Percentiles rank a stretch among this genome's conserved stretches.
Evolutionary conservation across 92 coral and sea anemone genomes (phyloP).

Genomic region (Desmophyllum pertusum): DNA sequence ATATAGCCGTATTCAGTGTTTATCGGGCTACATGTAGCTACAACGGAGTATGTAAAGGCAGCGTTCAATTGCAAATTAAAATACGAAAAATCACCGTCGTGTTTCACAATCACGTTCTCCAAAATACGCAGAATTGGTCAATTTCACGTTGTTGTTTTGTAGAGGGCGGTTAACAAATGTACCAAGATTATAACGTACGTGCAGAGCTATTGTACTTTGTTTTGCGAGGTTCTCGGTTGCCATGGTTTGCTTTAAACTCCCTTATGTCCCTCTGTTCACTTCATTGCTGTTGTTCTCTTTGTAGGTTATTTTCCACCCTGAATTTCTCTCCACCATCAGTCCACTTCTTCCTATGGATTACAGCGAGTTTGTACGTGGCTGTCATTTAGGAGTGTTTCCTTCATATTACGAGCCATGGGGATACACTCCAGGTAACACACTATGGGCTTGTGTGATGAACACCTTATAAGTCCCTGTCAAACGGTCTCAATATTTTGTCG

Average conservation of each 20-base stretch:
- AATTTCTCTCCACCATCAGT: constrained; percentile 90
- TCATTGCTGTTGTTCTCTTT: constrained; percentile 1
- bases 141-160: no score
- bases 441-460: not conserved
- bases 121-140: no score
- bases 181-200: no score
- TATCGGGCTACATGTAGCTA: no score
- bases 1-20: no score
- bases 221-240: no score
- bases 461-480: not conserved
- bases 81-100: no score
- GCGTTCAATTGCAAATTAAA: no score
- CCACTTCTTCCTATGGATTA: constrained; percentile 97
- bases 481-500: not conserved
- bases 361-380: constrained; percentile 96
- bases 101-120: no score
- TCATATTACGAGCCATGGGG: constrained; percentile 99
- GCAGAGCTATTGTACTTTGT: no score
- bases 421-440: constrained; percentile 87
- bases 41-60: no score
- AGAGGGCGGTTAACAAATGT: no score
- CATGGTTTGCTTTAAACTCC: not conserved
- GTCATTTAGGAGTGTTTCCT: constrained; percentile 96
- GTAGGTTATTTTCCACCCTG: constrained; percentile 95
- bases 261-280: not conserved